Conservation (phyloP, 2,797 vertebrate genomes). For the Lithobates pipiens region DNA sequence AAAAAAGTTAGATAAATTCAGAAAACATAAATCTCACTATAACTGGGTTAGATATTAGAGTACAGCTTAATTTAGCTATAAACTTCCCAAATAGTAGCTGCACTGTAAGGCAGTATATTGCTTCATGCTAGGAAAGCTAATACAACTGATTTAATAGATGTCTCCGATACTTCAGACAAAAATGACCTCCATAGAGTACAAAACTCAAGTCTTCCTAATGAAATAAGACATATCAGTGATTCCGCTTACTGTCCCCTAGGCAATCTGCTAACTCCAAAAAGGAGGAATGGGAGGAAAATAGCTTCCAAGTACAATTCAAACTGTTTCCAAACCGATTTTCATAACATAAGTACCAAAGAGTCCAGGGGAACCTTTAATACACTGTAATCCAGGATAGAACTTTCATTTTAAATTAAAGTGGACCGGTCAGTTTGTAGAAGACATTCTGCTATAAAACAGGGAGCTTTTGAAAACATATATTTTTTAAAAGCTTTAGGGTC, state of each 20-base stretch:
- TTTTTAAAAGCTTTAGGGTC: too few relatives aligned
- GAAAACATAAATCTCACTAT: neutral
- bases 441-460: too few relatives aligned
- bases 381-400: neutral
- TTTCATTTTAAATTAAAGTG: neutral
- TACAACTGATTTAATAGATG: neutral
- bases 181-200: conserved; percentile 3
- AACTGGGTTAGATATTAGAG: neutral
- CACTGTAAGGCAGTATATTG: neutral
- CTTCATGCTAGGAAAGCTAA: neutral
- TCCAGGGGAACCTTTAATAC: conserved; percentile 13
- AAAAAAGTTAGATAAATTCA: neutral
- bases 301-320: conserved; percentile 9
- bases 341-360: conserved; percentile 5
- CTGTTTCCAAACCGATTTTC: neutral
- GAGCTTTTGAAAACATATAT: too few relatives aligned
- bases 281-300: neutral
- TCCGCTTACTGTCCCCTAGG: neutral
- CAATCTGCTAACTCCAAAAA: neutral
- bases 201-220: conserved; percentile 5
- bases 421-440: neutral
- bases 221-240: conserved; percentile 13
- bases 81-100: neutral
- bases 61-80: neutral
- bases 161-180: neutral